phyloP scores from a whole-genome alignment of 2,113 vertebrate species.

The Festucalex cinctus region DNA sequence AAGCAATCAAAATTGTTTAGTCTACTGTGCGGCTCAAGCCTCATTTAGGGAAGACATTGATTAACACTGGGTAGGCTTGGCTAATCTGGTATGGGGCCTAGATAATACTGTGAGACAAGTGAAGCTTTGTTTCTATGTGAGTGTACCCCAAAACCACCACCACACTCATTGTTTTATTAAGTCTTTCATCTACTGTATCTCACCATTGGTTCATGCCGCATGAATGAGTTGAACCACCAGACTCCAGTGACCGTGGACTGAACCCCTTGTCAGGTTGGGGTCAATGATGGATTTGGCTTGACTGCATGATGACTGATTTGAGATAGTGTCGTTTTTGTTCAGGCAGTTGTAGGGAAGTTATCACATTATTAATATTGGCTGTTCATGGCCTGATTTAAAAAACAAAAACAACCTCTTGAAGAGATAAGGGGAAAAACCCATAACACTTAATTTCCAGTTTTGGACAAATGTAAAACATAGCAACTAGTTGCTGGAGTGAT shows the following conservation, averaged over 20 bases:
- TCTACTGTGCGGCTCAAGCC: slow-evolving; percentile 12
- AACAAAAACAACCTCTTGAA: too few relatives aligned
- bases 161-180: background rate
- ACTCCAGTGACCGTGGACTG: slow-evolving; percentile 23
- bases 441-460: too few relatives aligned
- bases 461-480: too few relatives aligned
- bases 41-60: slow-evolving; percentile 27
- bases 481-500: too few relatives aligned
- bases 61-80: slow-evolving; percentile 3
- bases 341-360: background rate
- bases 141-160: background rate
- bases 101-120: slow-evolving; percentile 10
- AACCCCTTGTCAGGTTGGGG: slow-evolving; percentile 18
- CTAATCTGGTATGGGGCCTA: slow-evolving; percentile 24
- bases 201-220: background rate
- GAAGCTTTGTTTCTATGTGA: slow-evolving; percentile 29
- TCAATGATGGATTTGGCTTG: slow-evolving; percentile 6
- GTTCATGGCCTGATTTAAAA: too few relatives aligned
- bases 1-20: background rate
- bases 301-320: slow-evolving; percentile 24
- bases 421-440: too few relatives aligned
- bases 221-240: slow-evolving; percentile 4
- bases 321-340: background rate
- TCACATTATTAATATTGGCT: too few relatives aligned
- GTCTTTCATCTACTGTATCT: background rate